Evolutionary conservation across 1,140 invertebrate genomes (phyloP), one percentile per base, ranked within the genome.

Genomic region (Drosophila grimshawi): DNA sequence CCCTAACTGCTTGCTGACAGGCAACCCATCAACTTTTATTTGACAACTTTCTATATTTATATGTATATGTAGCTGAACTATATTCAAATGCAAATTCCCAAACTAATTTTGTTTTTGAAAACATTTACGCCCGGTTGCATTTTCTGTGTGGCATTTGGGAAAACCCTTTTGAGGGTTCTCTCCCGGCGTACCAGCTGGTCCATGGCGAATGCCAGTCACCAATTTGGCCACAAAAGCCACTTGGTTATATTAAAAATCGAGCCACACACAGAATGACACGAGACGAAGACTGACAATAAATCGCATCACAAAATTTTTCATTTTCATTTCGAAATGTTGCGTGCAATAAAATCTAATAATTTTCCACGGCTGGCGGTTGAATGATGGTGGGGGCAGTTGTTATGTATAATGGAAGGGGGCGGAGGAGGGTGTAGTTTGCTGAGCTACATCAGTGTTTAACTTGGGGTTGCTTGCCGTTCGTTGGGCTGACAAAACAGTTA

Each of bases 71-170:
- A 29, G 37, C 59, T 46, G 41, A 65, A 41, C 62, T 60, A 64
- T 49, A 86, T 86, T 86, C 79, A 89, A 83, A 89, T 90, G 82
- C 77, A 91, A 90, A 88, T 90, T 78, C 88, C 88, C 74, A 81
- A 90, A 83, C 88, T 81, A 90, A 91, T 91, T 90, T 89, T 83
- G 77, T 80, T 77, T 85, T 59, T 39, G 41, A 72, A 78, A 81
- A 83, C 80, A 88, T 88, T 90, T 73, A 80, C 83, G 83, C 75
- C 70, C 75, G 77, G 75, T 43, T 91, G 81, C 82, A 80, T 51
- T 80, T 19, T 19, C 19, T 19, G 19, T 19, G 19, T 19, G 19
- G 19, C 19, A 19, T 75, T 64, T 43, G 39, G 67, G 45, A 66
- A 19, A 85, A 81, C 73, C 81, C 70, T 78, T 83, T 79, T 45